These are phyloP conservation scores for Zygogramma bicolorata DNA, from an alignment of 2,888 invertebrate species.

Conservation along the genomic window DNA sequence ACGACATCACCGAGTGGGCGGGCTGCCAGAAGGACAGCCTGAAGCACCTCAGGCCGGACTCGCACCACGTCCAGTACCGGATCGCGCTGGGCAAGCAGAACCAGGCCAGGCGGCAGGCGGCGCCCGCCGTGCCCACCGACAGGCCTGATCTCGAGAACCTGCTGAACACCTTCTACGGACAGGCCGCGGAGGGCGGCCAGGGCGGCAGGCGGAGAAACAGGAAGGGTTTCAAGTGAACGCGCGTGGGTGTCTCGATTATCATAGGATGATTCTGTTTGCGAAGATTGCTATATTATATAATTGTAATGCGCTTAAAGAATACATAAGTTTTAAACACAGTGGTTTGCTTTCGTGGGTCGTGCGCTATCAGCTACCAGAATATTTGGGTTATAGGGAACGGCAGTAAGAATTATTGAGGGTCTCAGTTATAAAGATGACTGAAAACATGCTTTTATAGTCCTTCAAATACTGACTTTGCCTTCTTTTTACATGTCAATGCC, in stretches of 20 bases:
- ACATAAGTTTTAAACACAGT: slow-evolving; percentile 47
- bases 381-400: too few species aligned
- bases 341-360: background rate
- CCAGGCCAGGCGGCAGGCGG: slow-evolving; percentile 55
- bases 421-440: too few species aligned
- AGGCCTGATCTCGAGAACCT: slow-evolving; percentile 86
- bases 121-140: slow-evolving; percentile 67
- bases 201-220: slow-evolving; percentile 59
- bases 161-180: slow-evolving; percentile 82
- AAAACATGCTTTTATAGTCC: too few species aligned
- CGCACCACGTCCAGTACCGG: slow-evolving; percentile 91
- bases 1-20: slow-evolving; percentile 98
- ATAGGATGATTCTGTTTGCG: slow-evolving; percentile 37
- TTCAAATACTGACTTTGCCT: too few species aligned
- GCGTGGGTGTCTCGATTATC: slow-evolving; percentile 37
- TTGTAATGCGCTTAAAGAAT: slow-evolving; percentile 50
- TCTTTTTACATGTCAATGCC: too few species aligned
- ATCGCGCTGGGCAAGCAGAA: slow-evolving; percentile 79
- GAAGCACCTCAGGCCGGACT: slow-evolving; percentile 88
- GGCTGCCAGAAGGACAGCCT: slow-evolving; percentile 88
- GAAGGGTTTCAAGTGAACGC: slow-evolving; percentile 58
- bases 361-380: background rate
- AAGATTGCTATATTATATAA: slow-evolving; percentile 39
- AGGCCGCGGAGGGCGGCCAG: slow-evolving; percentile 67
- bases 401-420: too few species aligned